These are phyloP conservation scores for Isichthys henryi DNA, from an alignment of 2,113 vertebrate genomes.

Conservation along the genomic window DNA sequence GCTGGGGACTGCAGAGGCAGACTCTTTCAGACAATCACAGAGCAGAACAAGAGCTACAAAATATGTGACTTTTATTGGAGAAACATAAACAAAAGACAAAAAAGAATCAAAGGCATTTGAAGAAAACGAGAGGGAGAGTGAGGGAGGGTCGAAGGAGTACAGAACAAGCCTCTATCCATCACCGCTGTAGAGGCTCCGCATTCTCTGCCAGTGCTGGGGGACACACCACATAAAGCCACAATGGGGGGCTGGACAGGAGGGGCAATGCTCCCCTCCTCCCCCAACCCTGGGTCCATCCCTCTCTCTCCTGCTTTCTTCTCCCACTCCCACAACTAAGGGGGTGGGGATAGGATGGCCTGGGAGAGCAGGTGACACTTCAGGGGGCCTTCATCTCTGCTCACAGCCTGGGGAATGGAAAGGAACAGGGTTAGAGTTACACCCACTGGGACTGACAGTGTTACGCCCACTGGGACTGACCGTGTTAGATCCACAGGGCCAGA, in stretches of 20 bases:
- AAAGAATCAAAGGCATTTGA: slow-evolving; percentile 61
- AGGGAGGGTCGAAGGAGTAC: slow-evolving; percentile 57
- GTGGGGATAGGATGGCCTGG: slow-evolving; percentile 38
- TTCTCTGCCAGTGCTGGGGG: slow-evolving; percentile 63
- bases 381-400: slow-evolving; percentile 67
- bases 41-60: slow-evolving; percentile 55
- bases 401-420: slow-evolving; percentile 66
- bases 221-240: slow-evolving; percentile 71
- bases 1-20: neutral
- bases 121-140: slow-evolving; percentile 61
- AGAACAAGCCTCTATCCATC: slow-evolving; percentile 74
- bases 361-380: slow-evolving; percentile 66
- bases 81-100: slow-evolving; percentile 59
- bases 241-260: slow-evolving; percentile 55
- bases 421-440: slow-evolving; percentile 52
- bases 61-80: slow-evolving; percentile 73
- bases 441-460: neutral
- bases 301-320: slow-evolving; percentile 18
- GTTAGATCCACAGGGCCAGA: neutral
- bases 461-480: neutral
- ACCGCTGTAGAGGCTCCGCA: slow-evolving; percentile 63
- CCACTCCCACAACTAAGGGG: slow-evolving; percentile 15
- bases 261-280: slow-evolving; percentile 28
- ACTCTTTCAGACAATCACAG: slow-evolving; percentile 52
- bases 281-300: slow-evolving; percentile 19